Percentiles rank a stretch among this genome's conserved stretches.
Conservation (phyloP, 2,888 invertebrate species). For the Mythimna lalbum region DNA sequence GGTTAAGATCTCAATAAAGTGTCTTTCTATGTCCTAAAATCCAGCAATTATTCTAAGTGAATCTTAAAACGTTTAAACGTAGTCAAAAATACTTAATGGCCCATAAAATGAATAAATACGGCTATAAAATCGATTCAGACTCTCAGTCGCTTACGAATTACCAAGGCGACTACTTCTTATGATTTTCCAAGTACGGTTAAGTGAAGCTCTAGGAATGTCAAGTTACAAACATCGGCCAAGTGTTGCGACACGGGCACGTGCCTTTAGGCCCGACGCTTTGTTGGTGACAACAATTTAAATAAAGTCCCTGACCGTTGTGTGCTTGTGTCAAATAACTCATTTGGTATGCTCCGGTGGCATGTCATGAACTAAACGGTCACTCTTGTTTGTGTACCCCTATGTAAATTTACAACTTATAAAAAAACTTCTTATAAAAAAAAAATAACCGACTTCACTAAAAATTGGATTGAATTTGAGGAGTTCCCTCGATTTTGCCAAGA, state of each 20-base stretch:
- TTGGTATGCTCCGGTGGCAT: constrained; percentile 49
- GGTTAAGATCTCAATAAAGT: background rate
- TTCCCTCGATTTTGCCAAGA: no score
- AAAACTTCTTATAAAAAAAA: no score
- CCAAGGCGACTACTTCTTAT: constrained; percentile 4
- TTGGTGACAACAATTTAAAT: constrained; percentile 65
- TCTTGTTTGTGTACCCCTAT: constrained; percentile 40
- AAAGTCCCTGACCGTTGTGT: constrained; percentile 60
- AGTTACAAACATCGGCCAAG: constrained; percentile 23
- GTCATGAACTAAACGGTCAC: constrained; percentile 21
- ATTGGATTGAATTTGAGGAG: no score
- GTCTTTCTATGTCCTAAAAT: background rate
- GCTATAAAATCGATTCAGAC: constrained; percentile 36
- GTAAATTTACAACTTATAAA: constrained; percentile 40
- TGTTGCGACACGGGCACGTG: constrained; percentile 45
- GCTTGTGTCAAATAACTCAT: constrained; percentile 52
- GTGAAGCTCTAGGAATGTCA: constrained; percentile 29
- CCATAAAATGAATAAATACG: constrained; percentile 33
- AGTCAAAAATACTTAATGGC: constrained; percentile 27
- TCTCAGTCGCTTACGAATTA: constrained; percentile 26
- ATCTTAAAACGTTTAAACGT: constrained; percentile 32
- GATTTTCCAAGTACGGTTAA: constrained; percentile 15
- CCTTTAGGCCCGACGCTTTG: constrained; percentile 42
- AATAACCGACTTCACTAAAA: no score
- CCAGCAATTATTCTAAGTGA: constrained; percentile 42